Conservation (phyloP, 1,140 invertebrate species). For the Eueides isabella region DNA sequence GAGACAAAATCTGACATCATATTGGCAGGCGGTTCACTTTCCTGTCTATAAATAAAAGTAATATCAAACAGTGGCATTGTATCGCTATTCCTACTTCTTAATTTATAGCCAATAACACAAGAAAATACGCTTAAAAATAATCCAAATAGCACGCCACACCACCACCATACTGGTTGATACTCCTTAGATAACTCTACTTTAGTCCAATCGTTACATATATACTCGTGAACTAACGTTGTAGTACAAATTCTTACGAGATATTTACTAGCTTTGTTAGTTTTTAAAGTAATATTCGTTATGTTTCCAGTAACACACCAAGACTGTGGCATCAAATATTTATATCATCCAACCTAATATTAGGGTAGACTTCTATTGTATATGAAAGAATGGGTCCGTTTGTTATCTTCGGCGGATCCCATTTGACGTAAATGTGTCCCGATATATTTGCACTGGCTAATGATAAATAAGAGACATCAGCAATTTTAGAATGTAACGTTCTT, state of each 20-base stretch:
- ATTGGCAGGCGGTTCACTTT: conserved; percentile 50
- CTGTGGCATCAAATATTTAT: conserved; percentile 52
- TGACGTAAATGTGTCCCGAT: conserved; percentile 50
- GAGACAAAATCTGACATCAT: conserved; percentile 51
- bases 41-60: conserved; percentile 42
- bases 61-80: conserved; percentile 53
- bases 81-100: conserved; percentile 37
- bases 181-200: conserved; percentile 31
- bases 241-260: conserved; percentile 64
- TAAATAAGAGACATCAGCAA: conserved; percentile 58
- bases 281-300: conserved; percentile 43
- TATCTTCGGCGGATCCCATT: conserved; percentile 61
- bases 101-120: conserved; percentile 41
- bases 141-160: conserved; percentile 54
- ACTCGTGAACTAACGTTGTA: conserved; percentile 57
- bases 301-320: conserved; percentile 57
- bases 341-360: conserved; percentile 49
- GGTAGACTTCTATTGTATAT: conserved; percentile 62
- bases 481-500: conserved; percentile 55
- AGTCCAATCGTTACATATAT: conserved; percentile 55
- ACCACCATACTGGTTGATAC: conserved; percentile 42
- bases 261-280: conserved; percentile 47
- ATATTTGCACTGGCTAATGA: conserved; percentile 36
- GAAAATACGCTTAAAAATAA: conserved; percentile 52
- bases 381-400: conserved; percentile 66